A percentile compares a stretch with the other conserved stretches of the same genome.
phyloP scores from a whole-genome alignment of 1,140 invertebrate species.

The Pogonomyrmex barbatus region DNA sequence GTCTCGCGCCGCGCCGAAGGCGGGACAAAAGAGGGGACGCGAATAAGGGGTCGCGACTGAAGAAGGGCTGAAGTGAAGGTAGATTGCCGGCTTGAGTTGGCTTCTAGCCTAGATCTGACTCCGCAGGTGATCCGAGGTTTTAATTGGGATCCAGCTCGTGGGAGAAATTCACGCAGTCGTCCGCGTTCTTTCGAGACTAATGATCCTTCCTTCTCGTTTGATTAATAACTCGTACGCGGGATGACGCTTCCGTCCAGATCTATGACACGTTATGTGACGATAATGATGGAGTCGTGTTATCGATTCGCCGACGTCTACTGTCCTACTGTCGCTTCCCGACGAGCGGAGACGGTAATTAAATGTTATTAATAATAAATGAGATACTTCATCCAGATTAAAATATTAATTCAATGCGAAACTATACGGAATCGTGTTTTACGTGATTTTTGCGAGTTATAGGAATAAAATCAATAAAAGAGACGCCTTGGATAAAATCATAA shows the following conservation, averaged over 20 bases:
- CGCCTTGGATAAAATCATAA: not conserved
- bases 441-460: not conserved
- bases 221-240: constrained; percentile 68
- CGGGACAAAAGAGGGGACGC: constrained; percentile 48
- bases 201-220: constrained; percentile 68
- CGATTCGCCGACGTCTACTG: constrained; percentile 20
- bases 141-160: constrained; percentile 77
- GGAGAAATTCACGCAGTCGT: constrained; percentile 1
- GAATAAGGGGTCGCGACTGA: constrained; percentile 36
- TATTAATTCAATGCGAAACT: not conserved
- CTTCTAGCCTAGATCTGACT: constrained; percentile 82
- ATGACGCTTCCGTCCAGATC: constrained; percentile 59
- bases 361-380: constrained; percentile 35
- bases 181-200: constrained; percentile 68
- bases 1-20: constrained; percentile 75
- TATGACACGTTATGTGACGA: constrained; percentile 30
- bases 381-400: not conserved
- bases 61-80: constrained; percentile 72
- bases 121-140: constrained; percentile 75
- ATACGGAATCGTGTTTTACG: not conserved
- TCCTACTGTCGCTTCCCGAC: not conserved
- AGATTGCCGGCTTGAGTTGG: constrained; percentile 65
- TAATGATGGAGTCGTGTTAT: constrained; percentile 61
- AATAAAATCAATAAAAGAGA: not conserved
- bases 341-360: constrained; percentile 8